A percentile compares a stretch with the other conserved stretches of the same genome.
Evolutionary conservation across 1,140 invertebrate genomes (phyloP).

Genomic region (Anastatus disparis): DNA sequence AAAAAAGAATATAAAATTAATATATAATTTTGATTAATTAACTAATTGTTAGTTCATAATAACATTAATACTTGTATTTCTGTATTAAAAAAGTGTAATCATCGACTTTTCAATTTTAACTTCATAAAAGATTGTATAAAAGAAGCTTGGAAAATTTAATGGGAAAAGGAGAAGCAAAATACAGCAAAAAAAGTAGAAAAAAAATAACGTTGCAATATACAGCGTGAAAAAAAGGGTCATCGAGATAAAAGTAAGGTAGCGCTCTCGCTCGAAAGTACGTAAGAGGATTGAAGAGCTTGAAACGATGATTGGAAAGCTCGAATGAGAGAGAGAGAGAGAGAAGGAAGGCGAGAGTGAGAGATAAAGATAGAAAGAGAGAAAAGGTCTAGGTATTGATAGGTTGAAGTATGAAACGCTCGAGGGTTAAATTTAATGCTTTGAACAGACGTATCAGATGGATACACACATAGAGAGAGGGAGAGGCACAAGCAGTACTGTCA

Average conservation of each 20-base stretch:
- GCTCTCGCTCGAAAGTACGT: background rate
- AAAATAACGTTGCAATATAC: background rate
- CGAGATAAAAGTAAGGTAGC: background rate
- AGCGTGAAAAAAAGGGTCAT: background rate
- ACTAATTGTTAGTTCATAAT: too few relatives aligned
- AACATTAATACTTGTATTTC: too few relatives aligned
- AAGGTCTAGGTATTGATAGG: background rate
- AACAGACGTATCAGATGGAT: conserved; percentile 51
- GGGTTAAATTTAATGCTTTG: conserved; percentile 53
- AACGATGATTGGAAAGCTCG: background rate
- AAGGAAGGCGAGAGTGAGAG: too few relatives aligned
- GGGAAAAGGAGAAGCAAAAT: background rate
- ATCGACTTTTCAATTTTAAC: too few relatives aligned
- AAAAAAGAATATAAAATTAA: too few relatives aligned
- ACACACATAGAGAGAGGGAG: conserved; percentile 48
- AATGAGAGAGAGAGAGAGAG: too few relatives aligned
- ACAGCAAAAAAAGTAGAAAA: too few relatives aligned
- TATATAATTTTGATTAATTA: too few relatives aligned
- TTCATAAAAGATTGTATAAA: too few relatives aligned
- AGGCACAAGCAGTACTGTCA: conserved; percentile 58
- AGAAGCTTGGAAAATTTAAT: too few relatives aligned
- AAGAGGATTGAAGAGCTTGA: background rate
- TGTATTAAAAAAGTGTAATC: too few relatives aligned
- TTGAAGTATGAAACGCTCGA: too few relatives aligned
- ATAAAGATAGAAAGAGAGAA: background rate